Evolutionary conservation across 2,888 invertebrate species (phyloP), one percentile per base, ranked within the genome.

Genomic region (Zygogramma bicolorata): DNA sequence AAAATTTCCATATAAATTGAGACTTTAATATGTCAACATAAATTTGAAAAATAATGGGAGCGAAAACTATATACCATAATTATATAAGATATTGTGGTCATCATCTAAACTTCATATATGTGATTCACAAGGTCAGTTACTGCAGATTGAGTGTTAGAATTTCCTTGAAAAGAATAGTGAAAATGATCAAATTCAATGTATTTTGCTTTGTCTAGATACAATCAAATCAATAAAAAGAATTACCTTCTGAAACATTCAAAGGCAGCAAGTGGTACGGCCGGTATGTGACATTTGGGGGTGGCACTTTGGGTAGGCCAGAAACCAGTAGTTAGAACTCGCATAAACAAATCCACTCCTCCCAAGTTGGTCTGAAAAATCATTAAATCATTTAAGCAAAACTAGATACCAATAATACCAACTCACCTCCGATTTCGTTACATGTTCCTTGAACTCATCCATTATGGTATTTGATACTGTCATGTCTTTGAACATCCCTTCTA

Each of bases 401-500:
- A 46, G 20, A 6, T 68, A n/a, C 31, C 2, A 57, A 42, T 38
- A 15, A 20, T 20, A 7, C n/a, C 7, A 31, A 31, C 29, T 90
- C 84, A 94, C 93, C 88, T 92, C 93, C 77, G 94, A 90, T 83
- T 93, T 93, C 78, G 92, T 90, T 79, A 96, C 92, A 87, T 96
- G 95, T 81, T 94, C 95, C 86, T 98, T 97, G 88, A 99, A 99
- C 87, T 98, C 98, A 81, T 98, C 98, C 95, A 98, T 98, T 82
- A 98, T 96, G 49, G 97, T 98, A 87, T 97, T 97, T 76, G 99
- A 99, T 73, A 99, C 95, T 13, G 98, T 98, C 95, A 99, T 99
- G 88, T 99, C 99, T 87, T 99, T 99, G 88, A 99, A 99, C 99
- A 99, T 99, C 81, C 99, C 99, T 89, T 99, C 99, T 83, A 99